Percentiles rank a stretch among this genome's conserved stretches.
These are phyloP conservation scores for Grammomys surdaster DNA, from an alignment of 2,113 vertebrate genomes.

Conservation along the genomic window DNA sequence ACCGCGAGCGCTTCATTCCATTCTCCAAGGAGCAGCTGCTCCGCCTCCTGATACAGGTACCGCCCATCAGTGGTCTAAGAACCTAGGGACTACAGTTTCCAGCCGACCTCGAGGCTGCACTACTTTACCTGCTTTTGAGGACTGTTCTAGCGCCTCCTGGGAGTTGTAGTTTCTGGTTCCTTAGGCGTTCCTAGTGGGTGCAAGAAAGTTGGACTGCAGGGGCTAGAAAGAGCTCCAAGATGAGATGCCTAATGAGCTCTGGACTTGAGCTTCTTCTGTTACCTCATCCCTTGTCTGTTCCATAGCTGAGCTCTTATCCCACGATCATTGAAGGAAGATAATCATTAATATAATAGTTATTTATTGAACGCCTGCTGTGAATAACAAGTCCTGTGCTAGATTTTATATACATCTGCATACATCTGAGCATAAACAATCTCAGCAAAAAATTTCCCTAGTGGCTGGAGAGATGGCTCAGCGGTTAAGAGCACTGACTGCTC, in stretches of 20 bases:
- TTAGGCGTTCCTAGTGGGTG: background rate
- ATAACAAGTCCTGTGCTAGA: background rate
- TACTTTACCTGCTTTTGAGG: background rate
- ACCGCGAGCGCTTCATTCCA: constrained; percentile 85
- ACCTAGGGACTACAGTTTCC: constrained; percentile 69
- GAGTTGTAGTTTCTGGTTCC: constrained; percentile 57
- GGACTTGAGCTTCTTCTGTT: background rate
- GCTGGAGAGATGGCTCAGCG: background rate
- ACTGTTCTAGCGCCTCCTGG: constrained; percentile 7
- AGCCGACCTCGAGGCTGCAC: constrained; percentile 14
- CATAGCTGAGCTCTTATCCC: background rate
- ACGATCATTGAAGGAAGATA: background rate
- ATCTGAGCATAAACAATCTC: background rate
- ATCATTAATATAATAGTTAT: background rate
- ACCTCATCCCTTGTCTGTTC: background rate
- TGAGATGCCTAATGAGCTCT: background rate
- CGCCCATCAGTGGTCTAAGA: background rate
- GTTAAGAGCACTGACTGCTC: background rate
- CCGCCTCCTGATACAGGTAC: constrained; percentile 84
- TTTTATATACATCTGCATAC: background rate
- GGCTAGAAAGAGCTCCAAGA: background rate
- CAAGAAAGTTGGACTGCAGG: background rate
- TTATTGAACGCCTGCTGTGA: background rate
- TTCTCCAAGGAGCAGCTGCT: constrained; percentile 85
- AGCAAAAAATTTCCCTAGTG: background rate